Conservation (phyloP, 1,140 invertebrate genomes). For the Atta cephalotes region DNA sequence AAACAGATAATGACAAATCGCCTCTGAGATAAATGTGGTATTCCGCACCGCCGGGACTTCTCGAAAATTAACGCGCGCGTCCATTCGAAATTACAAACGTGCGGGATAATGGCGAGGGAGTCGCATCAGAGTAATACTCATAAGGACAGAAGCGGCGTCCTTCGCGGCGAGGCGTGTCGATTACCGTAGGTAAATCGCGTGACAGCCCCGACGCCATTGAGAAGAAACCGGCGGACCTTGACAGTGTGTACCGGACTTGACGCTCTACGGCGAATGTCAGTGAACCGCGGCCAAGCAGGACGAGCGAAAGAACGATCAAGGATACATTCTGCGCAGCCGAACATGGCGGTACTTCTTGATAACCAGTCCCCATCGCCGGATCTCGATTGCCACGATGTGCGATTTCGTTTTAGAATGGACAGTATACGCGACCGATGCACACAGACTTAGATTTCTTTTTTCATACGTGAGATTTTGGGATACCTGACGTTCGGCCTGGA, state of each 20-base stretch:
- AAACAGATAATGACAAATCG: slow-evolving; percentile 26
- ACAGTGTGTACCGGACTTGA: slow-evolving; percentile 76
- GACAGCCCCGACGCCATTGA: slow-evolving; percentile 75
- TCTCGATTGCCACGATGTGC: neutral
- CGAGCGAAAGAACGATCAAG: slow-evolving; percentile 69
- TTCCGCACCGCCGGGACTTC: neutral
- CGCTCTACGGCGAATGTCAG: slow-evolving; percentile 72
- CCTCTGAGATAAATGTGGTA: neutral
- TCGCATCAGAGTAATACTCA: slow-evolving; percentile 1
- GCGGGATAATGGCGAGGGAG: slow-evolving; percentile 17
- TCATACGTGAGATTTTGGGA: neutral
- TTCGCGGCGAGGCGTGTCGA: slow-evolving; percentile 75
- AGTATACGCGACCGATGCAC: neutral
- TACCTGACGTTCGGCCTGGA: neutral
- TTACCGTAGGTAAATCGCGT: slow-evolving; percentile 78
- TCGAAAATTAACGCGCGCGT: slow-evolving; percentile 17
- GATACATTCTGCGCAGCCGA: slow-evolving; percentile 64
- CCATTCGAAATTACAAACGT: slow-evolving; percentile 32
- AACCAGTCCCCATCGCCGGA: neutral
- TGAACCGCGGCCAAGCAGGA: slow-evolving; percentile 74
- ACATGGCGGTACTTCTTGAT: slow-evolving; percentile 28
- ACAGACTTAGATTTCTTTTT: neutral
- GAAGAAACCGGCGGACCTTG: slow-evolving; percentile 80
- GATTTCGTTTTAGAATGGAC: neutral
- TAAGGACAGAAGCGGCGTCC: slow-evolving; percentile 62